These are phyloP conservation scores for Acleris holmiana DNA, from an alignment of 2,888 invertebrate species.

Conservation along the genomic window DNA sequence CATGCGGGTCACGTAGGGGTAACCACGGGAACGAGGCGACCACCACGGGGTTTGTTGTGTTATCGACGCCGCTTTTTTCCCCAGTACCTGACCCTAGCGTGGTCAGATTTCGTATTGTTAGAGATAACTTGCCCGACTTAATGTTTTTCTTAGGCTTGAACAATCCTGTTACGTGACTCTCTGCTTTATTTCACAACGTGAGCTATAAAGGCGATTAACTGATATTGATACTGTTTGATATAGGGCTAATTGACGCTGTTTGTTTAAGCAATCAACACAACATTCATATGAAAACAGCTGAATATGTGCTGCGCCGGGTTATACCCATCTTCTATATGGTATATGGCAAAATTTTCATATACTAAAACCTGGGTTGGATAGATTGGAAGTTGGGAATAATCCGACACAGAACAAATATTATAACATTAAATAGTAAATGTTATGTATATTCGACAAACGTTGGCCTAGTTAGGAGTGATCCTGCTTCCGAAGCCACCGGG, in stretches of 20 bases:
- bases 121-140: conserved; percentile 60
- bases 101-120: conserved; percentile 70
- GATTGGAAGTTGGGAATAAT: no score
- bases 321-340: no score
- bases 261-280: neutral
- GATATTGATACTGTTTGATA: conserved; percentile 8
- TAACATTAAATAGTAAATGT: no score
- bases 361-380: no score
- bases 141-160: conserved; percentile 63
- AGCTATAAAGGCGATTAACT: conserved; percentile 18
- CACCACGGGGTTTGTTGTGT: conserved; percentile 81
- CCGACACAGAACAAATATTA: no score
- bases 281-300: neutral
- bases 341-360: no score
- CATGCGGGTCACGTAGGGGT: conserved; percentile 75
- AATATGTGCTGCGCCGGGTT: no score
- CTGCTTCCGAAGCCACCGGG: no score
- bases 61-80: conserved; percentile 74
- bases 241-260: neutral
- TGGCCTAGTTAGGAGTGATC: no score
- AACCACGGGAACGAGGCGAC: conserved; percentile 74
- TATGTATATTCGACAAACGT: no score
- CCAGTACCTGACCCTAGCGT: conserved; percentile 73
- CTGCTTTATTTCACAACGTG: conserved; percentile 19
- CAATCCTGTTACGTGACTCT: conserved; percentile 52